A percentile compares a stretch with the other conserved stretches of the same genome.
Conservation (phyloP, 2,113 vertebrate species). For the Xiphophorus maculatus region DNA sequence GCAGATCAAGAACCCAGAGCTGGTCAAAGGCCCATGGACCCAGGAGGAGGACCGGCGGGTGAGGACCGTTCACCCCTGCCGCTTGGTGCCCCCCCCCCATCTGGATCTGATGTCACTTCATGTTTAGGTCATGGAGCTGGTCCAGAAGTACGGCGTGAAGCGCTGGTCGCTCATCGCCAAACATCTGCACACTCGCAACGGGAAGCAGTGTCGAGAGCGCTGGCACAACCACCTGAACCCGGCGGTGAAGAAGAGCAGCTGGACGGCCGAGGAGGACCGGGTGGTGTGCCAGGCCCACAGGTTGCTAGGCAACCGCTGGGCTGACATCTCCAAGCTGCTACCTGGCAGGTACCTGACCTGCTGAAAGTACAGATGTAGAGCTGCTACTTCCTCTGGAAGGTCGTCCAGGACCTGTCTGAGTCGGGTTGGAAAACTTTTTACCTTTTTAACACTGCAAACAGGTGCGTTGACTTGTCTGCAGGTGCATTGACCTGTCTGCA, state of each 20-base stretch:
- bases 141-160: constrained; percentile 90
- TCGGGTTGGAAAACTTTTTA: no score
- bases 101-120: constrained; percentile 26
- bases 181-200: constrained; percentile 89
- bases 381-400: no score
- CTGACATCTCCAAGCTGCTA: constrained; percentile 92
- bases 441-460: no score
- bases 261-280: constrained; percentile 92
- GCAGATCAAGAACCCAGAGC: constrained; percentile 87
- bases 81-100: background rate
- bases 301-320: constrained; percentile 95
- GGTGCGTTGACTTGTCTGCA: no score
- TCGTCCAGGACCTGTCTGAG: no score
- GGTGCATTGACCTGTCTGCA: no score
- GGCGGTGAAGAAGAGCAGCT: constrained; percentile 90
- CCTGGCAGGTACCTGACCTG: constrained; percentile 85
- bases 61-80: background rate
- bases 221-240: constrained; percentile 99
- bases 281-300: constrained; percentile 91
- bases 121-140: constrained; percentile 88
- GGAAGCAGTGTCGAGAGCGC: constrained; percentile 96
- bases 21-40: constrained; percentile 96
- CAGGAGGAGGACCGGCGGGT: constrained; percentile 95
- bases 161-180: constrained; percentile 95
- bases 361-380: no score